These are phyloP conservation scores for Archivesica marissinica DNA, from an alignment of 1,140 invertebrate genomes.

Conservation along the genomic window DNA sequence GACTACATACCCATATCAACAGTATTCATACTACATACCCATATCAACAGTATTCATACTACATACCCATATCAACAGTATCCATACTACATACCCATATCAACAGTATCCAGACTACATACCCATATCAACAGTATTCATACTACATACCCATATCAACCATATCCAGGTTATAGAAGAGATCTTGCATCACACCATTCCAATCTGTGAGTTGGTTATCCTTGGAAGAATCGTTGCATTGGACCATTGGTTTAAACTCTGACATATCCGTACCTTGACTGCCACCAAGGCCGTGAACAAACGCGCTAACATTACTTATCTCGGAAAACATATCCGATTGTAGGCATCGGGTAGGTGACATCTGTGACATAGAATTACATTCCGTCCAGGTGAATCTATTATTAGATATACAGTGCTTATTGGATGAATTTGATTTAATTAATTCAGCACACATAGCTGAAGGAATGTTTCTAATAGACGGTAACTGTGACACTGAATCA, in stretches of 20 bases:
- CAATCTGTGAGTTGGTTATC: constrained; percentile 44
- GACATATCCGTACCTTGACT: constrained; percentile 38
- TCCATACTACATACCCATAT: too few species aligned
- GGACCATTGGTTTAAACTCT: constrained; percentile 5
- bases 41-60: too few species aligned
- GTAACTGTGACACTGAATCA: too few species aligned
- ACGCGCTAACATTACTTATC: constrained; percentile 52
- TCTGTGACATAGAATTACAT: background rate
- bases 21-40: too few species aligned
- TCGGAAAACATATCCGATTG: constrained; percentile 27
- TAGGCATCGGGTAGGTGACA: background rate
- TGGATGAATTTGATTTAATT: too few species aligned
- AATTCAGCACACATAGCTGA: background rate
- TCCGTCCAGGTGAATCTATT: background rate
- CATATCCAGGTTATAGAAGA: constrained; percentile 58
- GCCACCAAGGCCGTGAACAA: constrained; percentile 2
- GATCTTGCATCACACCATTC: constrained; percentile 54
- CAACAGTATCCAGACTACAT: too few species aligned
- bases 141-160: constrained; percentile 38
- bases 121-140: too few species aligned
- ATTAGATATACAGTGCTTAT: too few species aligned
- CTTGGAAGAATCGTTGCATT: background rate
- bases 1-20: too few species aligned
- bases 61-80: too few species aligned
- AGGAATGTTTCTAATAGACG: background rate